A percentile compares a stretch with the other conserved stretches of the same genome.
These are phyloP conservation scores for Lithophane semibrunnea DNA, from an alignment of 2,888 invertebrate genomes.

Conservation along the genomic window DNA sequence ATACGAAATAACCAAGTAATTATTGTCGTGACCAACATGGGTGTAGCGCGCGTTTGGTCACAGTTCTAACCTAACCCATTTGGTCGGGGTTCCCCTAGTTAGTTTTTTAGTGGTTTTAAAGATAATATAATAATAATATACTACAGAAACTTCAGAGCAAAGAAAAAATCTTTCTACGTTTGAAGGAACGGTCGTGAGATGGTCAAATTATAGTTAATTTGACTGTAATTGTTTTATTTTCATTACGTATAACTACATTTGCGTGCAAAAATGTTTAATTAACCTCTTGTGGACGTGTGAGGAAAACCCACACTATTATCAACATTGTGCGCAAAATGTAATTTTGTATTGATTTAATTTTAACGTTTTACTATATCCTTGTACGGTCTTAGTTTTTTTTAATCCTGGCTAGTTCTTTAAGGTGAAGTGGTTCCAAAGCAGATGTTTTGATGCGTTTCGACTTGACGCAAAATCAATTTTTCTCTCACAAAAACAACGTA, in stretches of 20 bases:
- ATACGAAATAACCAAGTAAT: too few species aligned
- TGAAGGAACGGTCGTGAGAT: neutral
- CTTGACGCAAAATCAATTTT: too few species aligned
- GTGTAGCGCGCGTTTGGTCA: too few species aligned
- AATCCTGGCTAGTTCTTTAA: neutral
- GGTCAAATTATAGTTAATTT: conserved; percentile 13
- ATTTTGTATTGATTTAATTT: neutral
- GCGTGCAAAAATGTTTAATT: conserved; percentile 18
- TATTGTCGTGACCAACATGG: too few species aligned
- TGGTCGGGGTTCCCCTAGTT: too few species aligned
- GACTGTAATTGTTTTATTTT: conserved; percentile 26
- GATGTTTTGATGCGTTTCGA: too few species aligned
- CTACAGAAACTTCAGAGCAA: too few species aligned
- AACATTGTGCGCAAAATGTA: conserved; percentile 18
- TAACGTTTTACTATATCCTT: neutral
- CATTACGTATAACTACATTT: neutral
- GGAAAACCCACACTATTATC: conserved; percentile 35
- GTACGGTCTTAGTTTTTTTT: neutral
- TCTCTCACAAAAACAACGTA: too few species aligned
- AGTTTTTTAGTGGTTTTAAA: too few species aligned
- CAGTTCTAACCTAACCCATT: too few species aligned
- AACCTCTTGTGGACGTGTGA: neutral
- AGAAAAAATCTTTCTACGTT: neutral
- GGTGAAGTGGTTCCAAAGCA: too few species aligned
- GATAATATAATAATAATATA: too few species aligned